Percentiles rank a stretch among this genome's conserved stretches.
phyloP scores from a whole-genome alignment of 1,140 invertebrate genomes.

The Nebria ingens region DNA sequence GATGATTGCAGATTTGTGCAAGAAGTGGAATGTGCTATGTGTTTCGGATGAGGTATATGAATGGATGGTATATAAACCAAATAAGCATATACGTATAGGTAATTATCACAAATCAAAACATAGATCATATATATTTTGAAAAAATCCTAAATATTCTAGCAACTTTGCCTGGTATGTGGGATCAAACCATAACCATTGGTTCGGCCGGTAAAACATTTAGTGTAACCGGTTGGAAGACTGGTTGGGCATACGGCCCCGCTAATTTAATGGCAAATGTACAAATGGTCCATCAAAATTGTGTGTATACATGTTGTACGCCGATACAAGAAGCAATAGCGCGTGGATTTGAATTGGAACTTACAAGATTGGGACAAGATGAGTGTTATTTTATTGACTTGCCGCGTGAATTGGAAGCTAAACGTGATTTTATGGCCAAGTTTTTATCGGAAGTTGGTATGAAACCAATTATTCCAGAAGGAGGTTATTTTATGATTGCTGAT shows the following conservation, averaged over 20 bases:
- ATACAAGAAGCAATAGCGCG: conserved; percentile 83
- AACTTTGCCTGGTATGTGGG: conserved; percentile 94
- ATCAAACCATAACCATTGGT: conserved; percentile 92
- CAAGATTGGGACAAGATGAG: conserved; percentile 56
- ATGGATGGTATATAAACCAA: conserved; percentile 84
- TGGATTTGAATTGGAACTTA: conserved; percentile 79
- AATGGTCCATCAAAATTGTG: conserved; percentile 87
- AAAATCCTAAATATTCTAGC: conserved; percentile 42
- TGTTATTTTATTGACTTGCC: conserved; percentile 79
- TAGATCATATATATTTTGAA: conserved; percentile 4
- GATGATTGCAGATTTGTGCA: conserved; percentile 77
- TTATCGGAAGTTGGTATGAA: conserved; percentile 73
- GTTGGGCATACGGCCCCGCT: conserved; percentile 90
- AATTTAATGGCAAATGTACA: conserved; percentile 70
- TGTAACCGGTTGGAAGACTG: conserved; percentile 94
- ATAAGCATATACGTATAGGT: conserved; percentile 55
- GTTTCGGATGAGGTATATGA: conserved; percentile 98
- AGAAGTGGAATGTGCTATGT: conserved; percentile 85
- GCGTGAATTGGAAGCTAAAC: conserved; percentile 67
- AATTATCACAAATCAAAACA: conserved; percentile 14
- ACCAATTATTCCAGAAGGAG: conserved; percentile 89
- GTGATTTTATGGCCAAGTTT: conserved; percentile 73
- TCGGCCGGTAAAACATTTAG: conserved; percentile 97
- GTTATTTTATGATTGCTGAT: conserved; percentile 94
- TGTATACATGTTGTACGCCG: conserved; percentile 85